Percentiles rank a stretch among this genome's conserved stretches.
phyloP scores from a whole-genome alignment of 2,888 invertebrate species.

The Clanis bilineata region DNA sequence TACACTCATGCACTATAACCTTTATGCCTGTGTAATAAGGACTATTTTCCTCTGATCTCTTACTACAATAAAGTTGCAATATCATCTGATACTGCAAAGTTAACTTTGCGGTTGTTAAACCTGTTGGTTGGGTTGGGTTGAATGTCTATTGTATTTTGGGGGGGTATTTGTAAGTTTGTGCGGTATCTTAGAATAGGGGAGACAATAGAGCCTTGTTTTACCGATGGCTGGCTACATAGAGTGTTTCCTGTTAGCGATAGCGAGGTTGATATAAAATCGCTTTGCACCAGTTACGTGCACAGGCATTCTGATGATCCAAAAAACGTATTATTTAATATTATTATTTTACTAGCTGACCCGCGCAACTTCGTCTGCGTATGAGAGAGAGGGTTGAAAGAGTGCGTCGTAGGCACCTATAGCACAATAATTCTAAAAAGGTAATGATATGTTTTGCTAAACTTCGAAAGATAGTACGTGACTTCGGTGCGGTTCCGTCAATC shows the following conservation, averaged over 20 bases:
- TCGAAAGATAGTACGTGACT: too few relatives aligned
- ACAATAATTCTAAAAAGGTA: too few relatives aligned
- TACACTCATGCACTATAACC: neutral
- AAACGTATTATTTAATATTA: too few relatives aligned
- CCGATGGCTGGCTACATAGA: conserved; percentile 61
- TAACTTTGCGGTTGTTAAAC: neutral
- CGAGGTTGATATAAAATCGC: conserved; percentile 37
- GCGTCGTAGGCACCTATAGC: too few relatives aligned
- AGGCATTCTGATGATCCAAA: too few relatives aligned
- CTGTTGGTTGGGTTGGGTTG: neutral
- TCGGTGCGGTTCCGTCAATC: too few relatives aligned
- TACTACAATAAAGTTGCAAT: neutral
- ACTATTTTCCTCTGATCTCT: neutral
- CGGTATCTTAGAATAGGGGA: conserved; percentile 69
- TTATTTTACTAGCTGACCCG: too few relatives aligned
- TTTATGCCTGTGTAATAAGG: neutral
- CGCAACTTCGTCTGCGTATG: too few relatives aligned
- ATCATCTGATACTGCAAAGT: neutral
- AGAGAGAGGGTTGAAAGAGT: too few relatives aligned
- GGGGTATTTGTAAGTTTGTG: conserved; percentile 27
- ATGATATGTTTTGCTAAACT: too few relatives aligned
- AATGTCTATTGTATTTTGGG: conserved; percentile 6
- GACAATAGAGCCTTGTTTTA: conserved; percentile 77
- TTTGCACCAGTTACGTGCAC: conserved; percentile 24
- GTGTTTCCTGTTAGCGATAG: conserved; percentile 28